Evolutionary conservation across 2,113 vertebrate genomes (phyloP).

Genomic region (Colossoma macropomum): DNA sequence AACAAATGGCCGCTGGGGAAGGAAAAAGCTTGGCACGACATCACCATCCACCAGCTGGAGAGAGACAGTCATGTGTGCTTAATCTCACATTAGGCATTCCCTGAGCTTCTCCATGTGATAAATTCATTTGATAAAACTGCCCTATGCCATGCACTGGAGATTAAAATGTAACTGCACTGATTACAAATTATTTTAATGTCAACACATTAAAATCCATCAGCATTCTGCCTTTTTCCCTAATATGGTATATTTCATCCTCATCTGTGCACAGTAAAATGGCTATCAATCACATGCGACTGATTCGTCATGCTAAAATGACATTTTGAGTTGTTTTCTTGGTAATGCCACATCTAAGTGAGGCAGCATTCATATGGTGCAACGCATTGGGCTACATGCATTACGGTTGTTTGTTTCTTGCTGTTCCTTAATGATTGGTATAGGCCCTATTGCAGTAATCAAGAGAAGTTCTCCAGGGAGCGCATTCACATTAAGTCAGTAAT

Average conservation of each 20-base stretch:
- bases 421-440: slow-evolving; percentile 38
- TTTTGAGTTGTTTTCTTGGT: slow-evolving; percentile 22
- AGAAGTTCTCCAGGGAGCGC: slow-evolving; percentile 33
- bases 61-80: slow-evolving; percentile 8
- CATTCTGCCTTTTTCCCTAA: not conserved
- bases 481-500: slow-evolving; percentile 45
- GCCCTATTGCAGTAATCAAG: slow-evolving; percentile 45
- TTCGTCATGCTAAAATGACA: slow-evolving; percentile 16
- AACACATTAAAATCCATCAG: not conserved
- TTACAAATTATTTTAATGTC: slow-evolving; percentile 29
- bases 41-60: slow-evolving; percentile 23
- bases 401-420: slow-evolving; percentile 30
- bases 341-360: slow-evolving; percentile 8
- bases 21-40: slow-evolving; percentile 21
- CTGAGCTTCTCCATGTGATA: slow-evolving; percentile 25
- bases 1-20: slow-evolving; percentile 53
- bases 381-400: slow-evolving; percentile 13
- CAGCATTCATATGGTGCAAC: not conserved
- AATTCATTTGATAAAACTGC: slow-evolving; percentile 27
- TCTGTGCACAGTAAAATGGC: not conserved
- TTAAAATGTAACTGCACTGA: slow-evolving; percentile 29
- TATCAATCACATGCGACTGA: slow-evolving; percentile 5
- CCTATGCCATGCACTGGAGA: not conserved
- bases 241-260: not conserved
- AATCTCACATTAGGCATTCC: slow-evolving; percentile 33